Base-by-base conservation (phyloP, 2,797 vertebrate genomes). In the Natrix natrix region DNA sequence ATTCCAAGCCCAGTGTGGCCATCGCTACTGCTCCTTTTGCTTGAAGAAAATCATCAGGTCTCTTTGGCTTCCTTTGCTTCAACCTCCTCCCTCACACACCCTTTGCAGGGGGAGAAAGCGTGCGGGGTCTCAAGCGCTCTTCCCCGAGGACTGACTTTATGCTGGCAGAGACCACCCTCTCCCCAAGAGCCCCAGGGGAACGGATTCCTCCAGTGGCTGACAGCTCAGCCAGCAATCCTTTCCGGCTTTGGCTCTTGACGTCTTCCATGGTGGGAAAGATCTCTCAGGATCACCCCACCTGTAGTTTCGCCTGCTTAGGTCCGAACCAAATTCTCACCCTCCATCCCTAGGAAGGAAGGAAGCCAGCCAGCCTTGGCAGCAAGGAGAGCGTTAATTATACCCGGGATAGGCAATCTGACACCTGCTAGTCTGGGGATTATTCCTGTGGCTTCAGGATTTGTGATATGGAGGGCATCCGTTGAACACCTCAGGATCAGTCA, bases 1-100 rank as follows among this genome's bases (percentile, higher is more conserved):
- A 0, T 98, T 99, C 94, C 99, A 99, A 97, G 99, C 99, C 0
- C 98, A 99, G 97, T 99, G 99, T 0, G 99, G 99, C 28, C 99
- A 99, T 93, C 99, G 99, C 89, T 99, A 99, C 98, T 99, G 99
- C 94, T 98, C 98, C 10, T 98, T 97, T 94, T 99, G 99, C 95
- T 98, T 99, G 95, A 98, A 97, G 94, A 98, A 97, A 96, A 98
- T 99, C 92, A 99, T 99, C 97, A 99, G 99, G 99, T 99, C 98
- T 98, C 88, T 74, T 32, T 5, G 28, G 4, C 43, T 90, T 55
- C 56, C 90, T 93, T 14, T 43, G 52, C 17, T 11, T 63, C 3
- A 74, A 13, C 14, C 14, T 66, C 22, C 13, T 60, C 26, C 28
- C 63, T 69, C 63, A 6, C 28, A 16, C 13, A 2, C 4, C 17